Base-by-base conservation (phyloP, 1,140 invertebrate genomes). In the Ephestia elutella region DNA sequence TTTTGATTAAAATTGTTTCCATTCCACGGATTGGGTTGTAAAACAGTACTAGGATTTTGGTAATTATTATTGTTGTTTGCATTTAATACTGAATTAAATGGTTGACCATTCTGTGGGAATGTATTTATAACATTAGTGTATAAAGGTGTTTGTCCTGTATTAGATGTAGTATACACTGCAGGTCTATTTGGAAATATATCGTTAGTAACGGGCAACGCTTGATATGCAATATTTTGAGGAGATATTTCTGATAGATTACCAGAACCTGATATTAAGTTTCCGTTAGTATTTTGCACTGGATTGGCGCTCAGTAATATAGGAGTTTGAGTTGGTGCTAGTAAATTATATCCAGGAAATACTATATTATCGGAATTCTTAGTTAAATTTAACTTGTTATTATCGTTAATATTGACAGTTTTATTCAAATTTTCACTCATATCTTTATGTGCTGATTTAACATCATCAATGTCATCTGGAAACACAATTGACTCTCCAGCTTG, bases 401-500 rank as follows among this genome's bases (percentile, higher is more conserved):
- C 50, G 3, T 21, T 53, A 25, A 25, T 21, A 25, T 25, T 21
- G 10, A 2, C 28, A 25, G 13, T 25, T 2, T 21, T 25, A 53
- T n/a, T 25, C 30, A 32, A 32, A n/a, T 11, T 21, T n/a, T 53
- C 50, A 5, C 28, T 53, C 28, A 25, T 53, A 25, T 5, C 13
- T 25, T 53, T 53, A 25, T 53, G 13, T n/a, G 18, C 49, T 25
- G 19, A 25, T 21, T 25, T 21, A 10, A 10, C 5, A 7, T 53
- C 21, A 53, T 53, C 50, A 25, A 53, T 53, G 8, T 21, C 13
- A 25, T 53, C 50, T n/a, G 50, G 50, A 21, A 53, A 21, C 2
- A 53, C 13, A 13, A 53, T 53, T 21, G 50, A 53, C 13, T 53
- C 50, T 21, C 19, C n/a, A 0, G 7, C 10, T 53, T n/a, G 13